A percentile compares a stretch with the other conserved stretches of the same genome.
phyloP scores from a whole-genome alignment of 2,113 vertebrate genomes.

The Nannospalax galili region DNA sequence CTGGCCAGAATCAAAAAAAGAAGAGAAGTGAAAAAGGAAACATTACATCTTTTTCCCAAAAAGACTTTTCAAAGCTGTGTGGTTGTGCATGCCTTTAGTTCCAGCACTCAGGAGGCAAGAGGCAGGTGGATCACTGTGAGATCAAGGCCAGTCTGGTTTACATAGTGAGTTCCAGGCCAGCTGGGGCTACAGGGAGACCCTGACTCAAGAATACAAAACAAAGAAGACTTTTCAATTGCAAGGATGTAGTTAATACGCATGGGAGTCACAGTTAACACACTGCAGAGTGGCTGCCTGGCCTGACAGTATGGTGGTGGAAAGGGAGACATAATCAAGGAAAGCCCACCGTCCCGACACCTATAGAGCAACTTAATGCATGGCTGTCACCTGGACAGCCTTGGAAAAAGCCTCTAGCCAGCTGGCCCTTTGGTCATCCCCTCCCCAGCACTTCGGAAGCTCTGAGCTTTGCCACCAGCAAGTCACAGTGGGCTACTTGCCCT shows the following conservation, averaged over 20 bases:
- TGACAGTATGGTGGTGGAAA: background rate
- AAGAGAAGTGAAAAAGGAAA: background rate
- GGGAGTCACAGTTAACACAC: slow-evolving; percentile 7
- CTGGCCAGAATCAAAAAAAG: too few species aligned
- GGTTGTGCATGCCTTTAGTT: too few species aligned
- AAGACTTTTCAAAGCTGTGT: too few species aligned
- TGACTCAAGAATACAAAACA: too few species aligned
- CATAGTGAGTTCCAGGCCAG: too few species aligned
- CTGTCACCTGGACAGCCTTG: background rate
- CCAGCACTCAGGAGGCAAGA: too few species aligned
- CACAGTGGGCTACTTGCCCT: too few species aligned
- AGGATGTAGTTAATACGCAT: background rate
- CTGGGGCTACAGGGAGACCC: too few species aligned
- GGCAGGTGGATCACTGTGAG: too few species aligned
- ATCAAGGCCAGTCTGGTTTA: too few species aligned
- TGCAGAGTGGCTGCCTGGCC: background rate
- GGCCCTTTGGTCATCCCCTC: background rate
- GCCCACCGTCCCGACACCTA: background rate
- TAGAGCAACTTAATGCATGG: background rate
- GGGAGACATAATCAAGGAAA: background rate
- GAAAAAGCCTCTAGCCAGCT: background rate
- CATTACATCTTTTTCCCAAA: background rate
- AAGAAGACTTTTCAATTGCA: background rate
- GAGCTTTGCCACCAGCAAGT: background rate
- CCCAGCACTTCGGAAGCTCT: background rate